These are phyloP conservation scores for Andrena trimmerana DNA, from an alignment of 2,888 invertebrate species.

Conservation along the genomic window DNA sequence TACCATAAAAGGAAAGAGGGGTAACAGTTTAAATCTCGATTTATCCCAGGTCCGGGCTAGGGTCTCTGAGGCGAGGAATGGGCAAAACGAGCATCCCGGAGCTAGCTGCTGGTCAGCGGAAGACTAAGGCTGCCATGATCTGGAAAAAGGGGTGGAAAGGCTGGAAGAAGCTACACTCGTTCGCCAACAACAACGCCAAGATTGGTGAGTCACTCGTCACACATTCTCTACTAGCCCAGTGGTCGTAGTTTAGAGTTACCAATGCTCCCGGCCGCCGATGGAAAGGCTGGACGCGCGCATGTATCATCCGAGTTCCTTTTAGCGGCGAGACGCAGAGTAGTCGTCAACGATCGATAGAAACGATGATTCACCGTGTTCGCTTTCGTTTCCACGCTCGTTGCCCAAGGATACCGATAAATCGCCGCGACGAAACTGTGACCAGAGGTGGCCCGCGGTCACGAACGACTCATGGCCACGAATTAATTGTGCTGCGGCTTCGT, in stretches of 20 bases:
- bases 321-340: background rate
- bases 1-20: background rate
- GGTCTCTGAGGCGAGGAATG: slow-evolving; percentile 80
- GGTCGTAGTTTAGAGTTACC: background rate
- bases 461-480: slow-evolving; percentile 55
- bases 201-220: slow-evolving; percentile 87
- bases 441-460: slow-evolving; percentile 56
- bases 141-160: slow-evolving; percentile 87
- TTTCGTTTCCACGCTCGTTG: slow-evolving; percentile 26
- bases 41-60: slow-evolving; percentile 80
- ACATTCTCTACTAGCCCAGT: background rate
- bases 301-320: slow-evolving; percentile 1
- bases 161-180: slow-evolving; percentile 92
- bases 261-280: background rate
- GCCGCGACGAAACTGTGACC: slow-evolving; percentile 29
- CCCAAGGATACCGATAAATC: slow-evolving; percentile 43
- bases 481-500: slow-evolving; percentile 58
- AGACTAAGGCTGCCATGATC: slow-evolving; percentile 82
- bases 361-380: slow-evolving; percentile 33
- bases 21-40: slow-evolving; percentile 23
- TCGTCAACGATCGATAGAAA: background rate
- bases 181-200: slow-evolving; percentile 90
- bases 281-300: background rate
- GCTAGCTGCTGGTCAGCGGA: slow-evolving; percentile 73
- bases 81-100: slow-evolving; percentile 76